Conservation (phyloP, 2,797 vertebrate species). For the Apogon talboti region DNA sequence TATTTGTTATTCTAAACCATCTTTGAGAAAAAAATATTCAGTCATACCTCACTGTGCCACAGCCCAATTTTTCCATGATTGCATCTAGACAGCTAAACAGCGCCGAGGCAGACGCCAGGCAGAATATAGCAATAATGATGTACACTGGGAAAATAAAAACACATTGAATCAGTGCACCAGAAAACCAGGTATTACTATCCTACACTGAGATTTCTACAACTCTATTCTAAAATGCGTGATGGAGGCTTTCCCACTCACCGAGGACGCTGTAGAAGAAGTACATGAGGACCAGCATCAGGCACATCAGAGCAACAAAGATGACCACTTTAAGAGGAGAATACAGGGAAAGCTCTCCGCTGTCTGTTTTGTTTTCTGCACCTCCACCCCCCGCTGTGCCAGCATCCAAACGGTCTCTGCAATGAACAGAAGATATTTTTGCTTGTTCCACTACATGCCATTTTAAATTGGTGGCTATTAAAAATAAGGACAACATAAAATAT, state of each 20-base stretch:
- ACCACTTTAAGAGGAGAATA: constrained; percentile 91
- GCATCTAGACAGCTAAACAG: constrained; percentile 92
- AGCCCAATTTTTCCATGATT: constrained; percentile 86
- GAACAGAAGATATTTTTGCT: constrained; percentile 25
- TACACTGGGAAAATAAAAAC: constrained; percentile 86
- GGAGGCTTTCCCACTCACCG: constrained; percentile 80
- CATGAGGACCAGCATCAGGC: constrained; percentile 92
- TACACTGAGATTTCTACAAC: too few relatives aligned
- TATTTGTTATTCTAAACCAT: neutral
- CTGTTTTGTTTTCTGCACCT: constrained; percentile 76
- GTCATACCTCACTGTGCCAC: constrained; percentile 86
- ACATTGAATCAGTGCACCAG: neutral
- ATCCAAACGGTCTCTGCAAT: constrained; percentile 83
- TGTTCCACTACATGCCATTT: neutral
- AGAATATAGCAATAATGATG: constrained; percentile 93
- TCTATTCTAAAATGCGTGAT: neutral
- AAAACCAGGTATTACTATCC: neutral
- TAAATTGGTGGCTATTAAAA: neutral
- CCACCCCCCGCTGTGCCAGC: constrained; percentile 54
- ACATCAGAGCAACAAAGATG: constrained; percentile 91
- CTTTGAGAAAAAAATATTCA: neutral
- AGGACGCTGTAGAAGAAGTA: constrained; percentile 95
- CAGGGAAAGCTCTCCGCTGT: constrained; percentile 87
- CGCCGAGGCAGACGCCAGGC: constrained; percentile 90
- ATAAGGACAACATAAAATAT: neutral